Evolutionary conservation across 2,888 invertebrate genomes (phyloP), one percentile per base, ranked within the genome.

Genomic region (Lasioglossum calceatum): DNA sequence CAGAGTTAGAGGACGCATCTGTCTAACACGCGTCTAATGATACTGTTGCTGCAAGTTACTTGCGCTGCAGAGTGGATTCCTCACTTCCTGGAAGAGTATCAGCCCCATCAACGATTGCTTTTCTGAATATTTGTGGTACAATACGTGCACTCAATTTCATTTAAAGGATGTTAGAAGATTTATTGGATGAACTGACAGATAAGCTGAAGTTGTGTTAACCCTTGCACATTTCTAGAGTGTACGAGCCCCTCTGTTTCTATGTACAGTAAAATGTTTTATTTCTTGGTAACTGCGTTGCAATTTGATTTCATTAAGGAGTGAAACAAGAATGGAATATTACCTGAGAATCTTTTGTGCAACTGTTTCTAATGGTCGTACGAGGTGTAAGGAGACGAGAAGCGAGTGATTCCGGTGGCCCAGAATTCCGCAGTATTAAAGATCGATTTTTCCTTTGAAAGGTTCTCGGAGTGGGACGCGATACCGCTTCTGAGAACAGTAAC

Each of bases 1-100:
- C 23, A 58, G 36, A 36, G 61, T 74, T 47, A 44, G 14, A 36
- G 58, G 70, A 79, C 73, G 72, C 58, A 70, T 70, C 54, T 42
- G 79, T 44, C 74, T 64, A 76, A 76, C 67, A 19, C 79, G 61
- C 54, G 75, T 54, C 50, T 77, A 70, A 77, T 50, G 36, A 54
- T 70, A 32, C 39, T n/a, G 27, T 67, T 27, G 44, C 50, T 32
- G 7, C 64, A 14, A 12, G 61, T 61, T 61, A 4, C 61, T 27
- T 32, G 67, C 67, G 67, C 32, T 16, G 5, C 67, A 16, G 36
- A 67, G 32, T 36, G 14, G 16, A 64, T 32, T 36, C 36, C 36
- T 23, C 67, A 3, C 32, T 36, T 67, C 67, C 67, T 36, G 67
- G 67, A 67, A 36, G 67, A 67, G 19, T 36, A 36, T 36, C 32